Base-by-base conservation (phyloP, 2,888 invertebrate genomes). In the Oligia latruncula region DNA sequence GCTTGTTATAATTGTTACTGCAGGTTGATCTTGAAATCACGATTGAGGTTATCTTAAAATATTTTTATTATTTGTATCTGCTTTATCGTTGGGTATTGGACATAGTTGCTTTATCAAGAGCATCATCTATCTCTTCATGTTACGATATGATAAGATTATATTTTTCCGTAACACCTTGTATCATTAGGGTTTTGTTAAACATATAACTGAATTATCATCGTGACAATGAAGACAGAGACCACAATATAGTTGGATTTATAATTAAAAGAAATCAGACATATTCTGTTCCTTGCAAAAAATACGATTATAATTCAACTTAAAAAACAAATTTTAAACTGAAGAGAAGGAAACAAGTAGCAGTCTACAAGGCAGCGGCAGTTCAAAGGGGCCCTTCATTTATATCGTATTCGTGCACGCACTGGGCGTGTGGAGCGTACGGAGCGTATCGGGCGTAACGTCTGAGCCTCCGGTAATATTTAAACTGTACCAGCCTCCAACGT, bases 321-420 rank as follows among this genome's bases (percentile, higher is more conserved):
- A 64, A 67, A 64, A 67, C 23, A 70, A 60, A 55, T 52, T 74
- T 49, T 71, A 4, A 65, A 49, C 49, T 17, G 15, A 71, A 74
- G 43, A 15, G 2, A 67, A 73, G 29, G 17, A 55, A 52, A 64
- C 35, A 68, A 66, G 35, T 49, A 77, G 46, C 49, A 49, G 71
- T 73, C 15, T 85, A 43, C 52, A 76, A 64, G 29, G 70, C n/a
- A 49, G 64, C 55, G n/a, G 46, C 58, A 66, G 71, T 80, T 87
- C 82, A 85, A 89, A 89, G 78, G 66, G 60, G 60, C 79, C 43
- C 87, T 90, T 91, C 91, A 92, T 29, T 29, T 29, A 29, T 92
- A 90, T 76, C 83, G 90, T 90, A 91, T 92, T 92, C 91, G 74
- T 77, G 83, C 87, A 92, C 92, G 91, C 91, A 91, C 77, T 77